Conservation (phyloP, 2,113 vertebrate species). For the Lamprologus ornatipinnis region DNA sequence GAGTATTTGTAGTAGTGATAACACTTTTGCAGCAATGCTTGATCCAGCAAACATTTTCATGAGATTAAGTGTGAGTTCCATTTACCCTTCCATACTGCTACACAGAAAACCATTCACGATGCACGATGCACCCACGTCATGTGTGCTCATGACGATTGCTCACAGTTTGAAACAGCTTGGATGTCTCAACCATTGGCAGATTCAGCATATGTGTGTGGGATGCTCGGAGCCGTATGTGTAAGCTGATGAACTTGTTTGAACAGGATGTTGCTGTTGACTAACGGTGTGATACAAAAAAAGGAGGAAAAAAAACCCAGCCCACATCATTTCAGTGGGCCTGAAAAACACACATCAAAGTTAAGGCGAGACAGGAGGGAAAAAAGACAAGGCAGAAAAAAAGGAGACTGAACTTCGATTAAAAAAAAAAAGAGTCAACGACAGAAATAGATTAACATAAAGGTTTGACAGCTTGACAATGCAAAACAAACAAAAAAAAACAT, state of each 20-base stretch:
- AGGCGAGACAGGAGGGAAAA: neutral
- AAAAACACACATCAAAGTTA: slow-evolving; percentile 2
- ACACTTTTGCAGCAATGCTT: neutral
- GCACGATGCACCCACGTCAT: neutral
- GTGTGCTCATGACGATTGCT: neutral
- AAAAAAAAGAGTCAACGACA: neutral
- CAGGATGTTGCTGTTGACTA: slow-evolving; percentile 45
- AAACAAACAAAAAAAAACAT: neutral
- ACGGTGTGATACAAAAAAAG: neutral
- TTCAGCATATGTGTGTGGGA: slow-evolving; percentile 35
- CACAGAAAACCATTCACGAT: neutral
- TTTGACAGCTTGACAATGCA: neutral
- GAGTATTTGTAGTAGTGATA: neutral
- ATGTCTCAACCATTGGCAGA: slow-evolving; percentile 24
- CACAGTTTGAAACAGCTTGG: slow-evolving; percentile 6
- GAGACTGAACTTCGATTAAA: neutral
- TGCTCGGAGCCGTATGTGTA: slow-evolving; percentile 8
- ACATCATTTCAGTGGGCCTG: slow-evolving; percentile 16
- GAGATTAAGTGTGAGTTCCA: neutral
- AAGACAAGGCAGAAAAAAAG: neutral
- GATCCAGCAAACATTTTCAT: neutral
- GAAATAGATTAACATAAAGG: neutral
- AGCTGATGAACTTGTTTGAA: slow-evolving; percentile 25
- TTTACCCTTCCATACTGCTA: neutral
- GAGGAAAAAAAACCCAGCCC: neutral